Conservation (phyloP, 2,888 invertebrate species). For the Drosophila colorata region DNA sequence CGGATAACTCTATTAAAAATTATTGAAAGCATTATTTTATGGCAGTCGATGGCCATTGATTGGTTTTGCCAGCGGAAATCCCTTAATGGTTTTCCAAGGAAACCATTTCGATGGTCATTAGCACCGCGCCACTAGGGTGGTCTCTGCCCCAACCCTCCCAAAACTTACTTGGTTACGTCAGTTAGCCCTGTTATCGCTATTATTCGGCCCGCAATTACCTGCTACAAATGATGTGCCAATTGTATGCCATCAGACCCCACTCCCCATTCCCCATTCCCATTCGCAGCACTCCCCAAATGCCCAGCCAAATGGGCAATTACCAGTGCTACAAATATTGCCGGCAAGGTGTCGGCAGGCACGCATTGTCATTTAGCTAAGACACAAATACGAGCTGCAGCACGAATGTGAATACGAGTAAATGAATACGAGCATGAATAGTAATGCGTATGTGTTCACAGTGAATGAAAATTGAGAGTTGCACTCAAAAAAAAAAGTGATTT, state of each 20-base stretch:
- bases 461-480: neutral
- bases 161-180: slow-evolving; percentile 47
- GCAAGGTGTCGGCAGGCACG: slow-evolving; percentile 74
- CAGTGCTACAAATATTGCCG: slow-evolving; percentile 56
- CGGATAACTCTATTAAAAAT: slow-evolving; percentile 73
- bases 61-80: slow-evolving; percentile 60
- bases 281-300: slow-evolving; percentile 23
- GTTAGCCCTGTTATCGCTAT: slow-evolving; percentile 11
- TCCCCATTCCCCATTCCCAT: neutral
- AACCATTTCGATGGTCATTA: slow-evolving; percentile 25
- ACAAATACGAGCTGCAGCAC: slow-evolving; percentile 19
- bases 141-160: slow-evolving; percentile 3
- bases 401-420: slow-evolving; percentile 19
- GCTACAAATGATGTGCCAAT: slow-evolving; percentile 72
- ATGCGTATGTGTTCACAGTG: slow-evolving; percentile 22
- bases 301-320: slow-evolving; percentile 64
- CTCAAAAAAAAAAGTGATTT: neutral
- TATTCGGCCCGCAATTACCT: slow-evolving; percentile 41
- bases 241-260: slow-evolving; percentile 53
- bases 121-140: slow-evolving; percentile 28
- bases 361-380: slow-evolving; percentile 64
- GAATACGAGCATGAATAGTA: slow-evolving; percentile 9
- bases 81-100: slow-evolving; percentile 61
- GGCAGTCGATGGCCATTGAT: slow-evolving; percentile 43
- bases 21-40: slow-evolving; percentile 62